Evolutionary conservation across 2,113 vertebrate species (phyloP).

Genomic region (Lepus americanus): DNA sequence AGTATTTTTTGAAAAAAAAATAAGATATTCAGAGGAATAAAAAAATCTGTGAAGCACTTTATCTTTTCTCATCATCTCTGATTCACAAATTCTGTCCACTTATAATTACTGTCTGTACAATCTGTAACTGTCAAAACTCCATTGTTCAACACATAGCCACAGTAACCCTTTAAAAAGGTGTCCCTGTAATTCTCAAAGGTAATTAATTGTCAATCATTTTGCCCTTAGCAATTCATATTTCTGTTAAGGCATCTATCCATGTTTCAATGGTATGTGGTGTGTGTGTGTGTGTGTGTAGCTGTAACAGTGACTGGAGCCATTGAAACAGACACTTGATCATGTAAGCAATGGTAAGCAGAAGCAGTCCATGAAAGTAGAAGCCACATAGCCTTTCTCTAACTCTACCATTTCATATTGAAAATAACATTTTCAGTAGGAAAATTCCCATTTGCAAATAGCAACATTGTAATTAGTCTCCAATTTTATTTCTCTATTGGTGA

Average conservation of each 20-base stretch:
- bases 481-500: conserved; percentile 37
- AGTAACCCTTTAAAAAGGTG: background rate
- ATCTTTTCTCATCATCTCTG: background rate
- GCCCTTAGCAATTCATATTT: background rate
- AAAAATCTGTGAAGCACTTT: background rate
- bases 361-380: background rate
- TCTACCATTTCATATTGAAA: conserved; percentile 47
- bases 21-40: background rate
- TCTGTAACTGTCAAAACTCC: background rate
- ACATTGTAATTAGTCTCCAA: conserved; percentile 30
- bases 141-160: background rate
- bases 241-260: background rate
- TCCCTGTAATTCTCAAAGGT: background rate
- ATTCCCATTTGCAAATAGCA: conserved; percentile 35
- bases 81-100: background rate
- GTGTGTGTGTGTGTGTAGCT: background rate
- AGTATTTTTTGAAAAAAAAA: background rate
- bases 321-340: conserved; percentile 23
- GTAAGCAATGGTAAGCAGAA: conserved; percentile 40
- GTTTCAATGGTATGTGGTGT: background rate
- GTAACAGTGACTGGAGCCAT: background rate
- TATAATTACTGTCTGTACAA: background rate
- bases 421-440: conserved; percentile 54
- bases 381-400: background rate
- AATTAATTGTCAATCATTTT: background rate